These are phyloP conservation scores for Isurus oxyrinchus DNA, from an alignment of 2,113 vertebrate genomes.

Conservation along the genomic window DNA sequence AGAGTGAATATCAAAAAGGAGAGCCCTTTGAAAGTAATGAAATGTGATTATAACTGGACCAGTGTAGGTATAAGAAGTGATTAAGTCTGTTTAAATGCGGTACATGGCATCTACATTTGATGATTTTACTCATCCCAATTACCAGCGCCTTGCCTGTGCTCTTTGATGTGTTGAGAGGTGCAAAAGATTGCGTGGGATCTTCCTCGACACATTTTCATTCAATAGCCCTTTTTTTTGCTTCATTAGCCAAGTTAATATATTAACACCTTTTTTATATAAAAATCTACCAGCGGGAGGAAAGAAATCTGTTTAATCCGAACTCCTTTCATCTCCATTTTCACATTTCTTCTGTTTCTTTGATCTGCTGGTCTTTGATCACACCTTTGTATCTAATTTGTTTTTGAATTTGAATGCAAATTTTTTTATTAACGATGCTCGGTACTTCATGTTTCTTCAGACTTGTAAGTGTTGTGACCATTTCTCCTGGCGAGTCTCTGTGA, in stretches of 20 bases:
- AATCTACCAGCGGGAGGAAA: slow-evolving; percentile 40
- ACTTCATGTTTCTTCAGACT: not conserved
- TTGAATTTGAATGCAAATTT: slow-evolving; percentile 71
- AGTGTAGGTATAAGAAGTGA: slow-evolving; percentile 39
- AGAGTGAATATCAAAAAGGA: slow-evolving; percentile 19
- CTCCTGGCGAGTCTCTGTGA: too few relatives aligned
- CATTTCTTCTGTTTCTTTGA: slow-evolving; percentile 65
- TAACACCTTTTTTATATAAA: slow-evolving; percentile 65
- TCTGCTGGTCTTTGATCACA: slow-evolving; percentile 64
- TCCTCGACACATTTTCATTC: slow-evolving; percentile 57
- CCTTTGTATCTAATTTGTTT: slow-evolving; percentile 66
- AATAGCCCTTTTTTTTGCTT: slow-evolving; percentile 59
- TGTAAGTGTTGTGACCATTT: not conserved
- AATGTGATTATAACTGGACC: slow-evolving; percentile 15
- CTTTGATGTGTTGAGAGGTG: slow-evolving; percentile 65
- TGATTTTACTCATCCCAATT: slow-evolving; percentile 60
- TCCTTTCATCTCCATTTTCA: slow-evolving; percentile 72
- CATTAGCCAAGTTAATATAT: slow-evolving; percentile 64
- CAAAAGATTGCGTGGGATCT: slow-evolving; percentile 51
- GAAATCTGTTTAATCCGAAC: slow-evolving; percentile 63
- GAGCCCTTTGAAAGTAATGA: slow-evolving; percentile 33
- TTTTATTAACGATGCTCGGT: slow-evolving; percentile 47
- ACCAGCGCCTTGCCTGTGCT: slow-evolving; percentile 54
- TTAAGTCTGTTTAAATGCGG: slow-evolving; percentile 48
- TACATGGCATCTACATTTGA: slow-evolving; percentile 45